These are phyloP conservation scores for Heterotilapia buettikoferi DNA, from an alignment of 2,113 vertebrate genomes.

Conservation along the genomic window DNA sequence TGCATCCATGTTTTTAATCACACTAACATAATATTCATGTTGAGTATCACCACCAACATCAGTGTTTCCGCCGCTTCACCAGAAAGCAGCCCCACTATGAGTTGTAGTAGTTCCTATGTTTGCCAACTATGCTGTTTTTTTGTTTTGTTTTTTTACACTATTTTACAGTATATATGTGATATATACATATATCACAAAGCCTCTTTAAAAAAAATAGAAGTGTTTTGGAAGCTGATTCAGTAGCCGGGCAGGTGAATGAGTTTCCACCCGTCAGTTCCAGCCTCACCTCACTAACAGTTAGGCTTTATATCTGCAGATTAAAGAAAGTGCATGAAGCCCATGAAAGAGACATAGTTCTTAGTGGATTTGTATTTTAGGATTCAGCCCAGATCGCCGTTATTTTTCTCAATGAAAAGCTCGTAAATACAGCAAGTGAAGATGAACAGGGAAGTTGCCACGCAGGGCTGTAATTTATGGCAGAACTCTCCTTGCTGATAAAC, in stretches of 20 bases:
- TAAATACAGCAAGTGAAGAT: background rate
- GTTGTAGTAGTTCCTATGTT: background rate
- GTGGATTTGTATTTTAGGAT: background rate
- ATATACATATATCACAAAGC: background rate
- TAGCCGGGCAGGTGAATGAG: background rate
- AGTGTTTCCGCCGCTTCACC: background rate
- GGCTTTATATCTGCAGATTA: background rate
- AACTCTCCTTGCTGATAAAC: background rate
- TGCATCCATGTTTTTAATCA: background rate
- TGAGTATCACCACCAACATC: background rate
- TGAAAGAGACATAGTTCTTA: background rate
- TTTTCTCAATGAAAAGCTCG: background rate
- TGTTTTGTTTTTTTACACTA: background rate
- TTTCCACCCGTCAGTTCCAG: background rate
- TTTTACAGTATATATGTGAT: background rate
- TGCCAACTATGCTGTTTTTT: background rate
- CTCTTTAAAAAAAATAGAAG: background rate
- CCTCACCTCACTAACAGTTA: background rate
- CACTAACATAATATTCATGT: background rate
- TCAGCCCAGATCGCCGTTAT: accelerated
- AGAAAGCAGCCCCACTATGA: background rate
- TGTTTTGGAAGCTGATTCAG: background rate
- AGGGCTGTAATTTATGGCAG: background rate
- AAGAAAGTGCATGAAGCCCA: background rate
- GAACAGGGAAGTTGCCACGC: background rate